Evolutionary conservation across 2,888 invertebrate genomes (phyloP), one percentile per base, ranked within the genome.

Genomic region (Cerastoderma edule): DNA sequence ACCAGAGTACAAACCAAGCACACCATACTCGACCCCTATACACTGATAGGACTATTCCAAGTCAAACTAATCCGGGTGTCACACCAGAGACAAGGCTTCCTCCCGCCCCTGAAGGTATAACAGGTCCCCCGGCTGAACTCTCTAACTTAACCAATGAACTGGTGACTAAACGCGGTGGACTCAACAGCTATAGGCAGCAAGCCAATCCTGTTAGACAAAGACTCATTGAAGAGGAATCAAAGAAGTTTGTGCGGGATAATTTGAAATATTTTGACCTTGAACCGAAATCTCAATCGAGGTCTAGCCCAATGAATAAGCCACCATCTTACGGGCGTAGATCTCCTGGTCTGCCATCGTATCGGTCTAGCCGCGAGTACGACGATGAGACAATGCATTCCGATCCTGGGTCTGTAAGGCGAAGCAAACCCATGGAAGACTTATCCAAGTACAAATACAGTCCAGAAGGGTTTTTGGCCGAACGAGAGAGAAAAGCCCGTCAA

Each of bases 171-270:
- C 54, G 54, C 33, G n/a, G 39, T 24, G 53, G 33, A 44, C n/a
- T 72, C 4, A 73, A 77, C 33, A 77, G 77, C 39, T 77, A 80
- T 32, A 77, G 77, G 69, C 33, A 32, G 13, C 72, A 69, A 67
- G 77, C 75, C 8, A 80, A 80, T 33, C 80, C 80, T 39, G 72
- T 77, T 2, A 80, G 74, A 63, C 75, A 80, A 64, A 67, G 80
- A 63, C 69, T 80, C 13, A 63, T 80, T 5, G 63, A 69, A 68
- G 78, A 78, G 32, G 64, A 72, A 50, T 64, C 68, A 6, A 60
- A 27, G 22, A 60, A 60, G 27, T 32, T 78, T 50, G 78, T 74
- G 16, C 70, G 64, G 33, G 77, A 73, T n/a, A 69, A 44, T 33
- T 54, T 67, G 22, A 69, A 72, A 39, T 72, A 69, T 65, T 78